These are phyloP conservation scores for Sebastes variabilis DNA, from an alignment of 2,797 vertebrate genomes.

Conservation along the genomic window DNA sequence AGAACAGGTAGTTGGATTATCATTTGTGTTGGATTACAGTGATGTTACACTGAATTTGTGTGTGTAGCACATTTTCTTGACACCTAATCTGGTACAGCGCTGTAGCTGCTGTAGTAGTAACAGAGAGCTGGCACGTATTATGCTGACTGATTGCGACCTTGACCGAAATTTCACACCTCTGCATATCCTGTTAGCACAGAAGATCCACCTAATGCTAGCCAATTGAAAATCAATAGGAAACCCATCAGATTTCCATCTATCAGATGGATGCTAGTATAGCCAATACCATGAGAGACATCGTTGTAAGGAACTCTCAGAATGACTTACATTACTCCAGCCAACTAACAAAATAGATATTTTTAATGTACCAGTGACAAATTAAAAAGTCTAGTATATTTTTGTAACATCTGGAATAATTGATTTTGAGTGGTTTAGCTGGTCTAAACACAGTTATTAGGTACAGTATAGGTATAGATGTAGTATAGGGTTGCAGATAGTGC, in stretches of 20 bases:
- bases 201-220: conserved; percentile 37
- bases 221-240: conserved; percentile 52
- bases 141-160: conserved; percentile 49
- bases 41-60: neutral
- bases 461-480: neutral
- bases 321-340: too few relatives aligned
- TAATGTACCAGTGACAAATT: neutral
- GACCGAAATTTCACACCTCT: conserved; percentile 55
- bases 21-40: neutral
- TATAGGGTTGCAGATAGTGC: neutral
- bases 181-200: conserved; percentile 34
- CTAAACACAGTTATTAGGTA: neutral
- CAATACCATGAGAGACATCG: neutral
- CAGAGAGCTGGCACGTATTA: conserved; percentile 17
- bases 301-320: neutral
- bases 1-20: neutral
- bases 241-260: neutral
- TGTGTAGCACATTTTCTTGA: neutral
- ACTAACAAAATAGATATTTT: neutral
- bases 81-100: neutral
- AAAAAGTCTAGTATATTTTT: neutral
- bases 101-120: neutral
- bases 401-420: neutral
- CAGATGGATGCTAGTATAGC: neutral
- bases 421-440: neutral